These are phyloP conservation scores for Paratilapia polleni DNA, from an alignment of 2,113 vertebrate species.

Conservation along the genomic window DNA sequence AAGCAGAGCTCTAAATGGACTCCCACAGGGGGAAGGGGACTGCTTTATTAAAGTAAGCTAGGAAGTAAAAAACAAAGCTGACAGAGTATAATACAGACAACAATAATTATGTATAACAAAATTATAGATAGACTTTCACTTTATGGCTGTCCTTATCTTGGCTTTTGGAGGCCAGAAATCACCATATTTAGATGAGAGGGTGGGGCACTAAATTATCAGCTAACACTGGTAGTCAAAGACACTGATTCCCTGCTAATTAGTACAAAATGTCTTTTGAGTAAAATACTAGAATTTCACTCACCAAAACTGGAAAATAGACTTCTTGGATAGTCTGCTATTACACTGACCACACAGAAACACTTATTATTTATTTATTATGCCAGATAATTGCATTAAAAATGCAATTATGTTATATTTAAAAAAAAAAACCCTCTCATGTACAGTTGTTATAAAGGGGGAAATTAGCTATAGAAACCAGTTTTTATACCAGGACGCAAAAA, in stretches of 20 bases:
- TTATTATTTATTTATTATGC: not conserved
- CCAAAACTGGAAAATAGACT: not conserved
- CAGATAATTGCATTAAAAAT: not conserved
- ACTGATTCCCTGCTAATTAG: too few species aligned
- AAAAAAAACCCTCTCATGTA: too few species aligned
- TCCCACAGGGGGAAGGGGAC: conserved; percentile 48
- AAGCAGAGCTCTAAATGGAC: conserved; percentile 53
- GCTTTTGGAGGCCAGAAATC: not conserved
- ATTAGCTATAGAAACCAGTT: not conserved
- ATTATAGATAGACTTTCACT: not conserved
- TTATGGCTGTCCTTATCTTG: not conserved
- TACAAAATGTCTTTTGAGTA: too few species aligned
- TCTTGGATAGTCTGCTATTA: not conserved
- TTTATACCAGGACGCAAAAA: not conserved
- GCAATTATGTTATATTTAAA: too few species aligned
- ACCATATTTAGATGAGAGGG: not conserved
- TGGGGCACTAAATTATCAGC: not conserved
- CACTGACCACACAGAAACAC: not conserved
- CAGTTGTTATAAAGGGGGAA: too few species aligned
- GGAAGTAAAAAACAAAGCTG: conserved; percentile 31
- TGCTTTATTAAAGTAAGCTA: conserved; percentile 47
- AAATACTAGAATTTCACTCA: too few species aligned
- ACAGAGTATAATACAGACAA: conserved; percentile 6
- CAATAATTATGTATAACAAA: not conserved
- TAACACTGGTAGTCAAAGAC: not conserved